Evolutionary conservation across 2,888 invertebrate species (phyloP).

Genomic region (Nasonia oneida): DNA sequence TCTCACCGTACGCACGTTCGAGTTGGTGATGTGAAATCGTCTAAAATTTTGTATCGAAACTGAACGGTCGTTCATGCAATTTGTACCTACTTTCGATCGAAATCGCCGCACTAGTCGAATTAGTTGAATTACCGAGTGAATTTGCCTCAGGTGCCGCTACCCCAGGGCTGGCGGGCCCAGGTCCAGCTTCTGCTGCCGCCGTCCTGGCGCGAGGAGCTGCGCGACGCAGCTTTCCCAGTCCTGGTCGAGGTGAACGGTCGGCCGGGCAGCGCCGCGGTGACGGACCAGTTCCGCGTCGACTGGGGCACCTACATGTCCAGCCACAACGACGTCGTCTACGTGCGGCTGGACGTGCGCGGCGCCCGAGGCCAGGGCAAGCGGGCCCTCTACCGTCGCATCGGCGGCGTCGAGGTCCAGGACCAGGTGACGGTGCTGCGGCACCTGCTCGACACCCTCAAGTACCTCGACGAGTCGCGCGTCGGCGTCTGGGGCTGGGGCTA

Average conservation of each 20-base stretch:
- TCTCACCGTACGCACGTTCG: too few species aligned
- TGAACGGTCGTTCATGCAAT: too few species aligned
- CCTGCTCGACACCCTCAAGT: constrained; percentile 89
- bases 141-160: constrained; percentile 83
- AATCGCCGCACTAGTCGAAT: too few species aligned
- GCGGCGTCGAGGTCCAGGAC: constrained; percentile 95
- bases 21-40: too few species aligned
- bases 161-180: constrained; percentile 92
- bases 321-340: constrained; percentile 93
- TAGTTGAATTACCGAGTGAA: not conserved
- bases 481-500: constrained; percentile 99
- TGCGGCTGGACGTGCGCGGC: constrained; percentile 94
- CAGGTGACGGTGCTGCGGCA: constrained; percentile 93
- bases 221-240: constrained; percentile 93
- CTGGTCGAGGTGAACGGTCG: constrained; percentile 96
- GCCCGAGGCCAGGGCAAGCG: constrained; percentile 89
- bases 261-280: constrained; percentile 94
- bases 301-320: constrained; percentile 97
- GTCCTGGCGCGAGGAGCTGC: constrained; percentile 90
- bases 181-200: constrained; percentile 94
- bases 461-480: constrained; percentile 91
- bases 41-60: too few species aligned
- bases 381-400: constrained; percentile 89
- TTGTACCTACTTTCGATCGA: too few species aligned
- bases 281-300: constrained; percentile 91